phyloP scores from a whole-genome alignment of 2,888 invertebrate species.

The Stomorhina lunata region DNA sequence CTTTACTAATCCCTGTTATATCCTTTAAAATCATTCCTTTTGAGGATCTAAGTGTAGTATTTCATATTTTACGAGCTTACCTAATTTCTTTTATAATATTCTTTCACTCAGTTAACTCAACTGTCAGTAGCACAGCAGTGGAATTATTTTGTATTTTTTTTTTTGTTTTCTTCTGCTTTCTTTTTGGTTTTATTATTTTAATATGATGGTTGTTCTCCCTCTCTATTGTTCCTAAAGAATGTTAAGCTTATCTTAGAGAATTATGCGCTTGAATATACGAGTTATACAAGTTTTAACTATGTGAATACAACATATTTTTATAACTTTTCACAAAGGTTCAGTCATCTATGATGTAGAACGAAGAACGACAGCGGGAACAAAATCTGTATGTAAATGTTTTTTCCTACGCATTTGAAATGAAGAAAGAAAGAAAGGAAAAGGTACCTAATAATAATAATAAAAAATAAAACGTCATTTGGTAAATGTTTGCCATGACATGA shows the following conservation, averaged over 20 bases:
- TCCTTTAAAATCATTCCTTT: too few species aligned
- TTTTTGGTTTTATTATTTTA: not conserved
- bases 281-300: slow-evolving; percentile 2
- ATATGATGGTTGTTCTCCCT: too few species aligned
- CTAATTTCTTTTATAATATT: not conserved
- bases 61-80: too few species aligned
- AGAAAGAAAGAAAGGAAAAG: too few species aligned
- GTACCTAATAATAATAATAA: too few species aligned
- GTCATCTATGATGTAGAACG: slow-evolving; percentile 32
- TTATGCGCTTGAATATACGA: slow-evolving; percentile 7
- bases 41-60: too few species aligned
- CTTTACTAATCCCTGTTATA: too few species aligned
- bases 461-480: too few species aligned
- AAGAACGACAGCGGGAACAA: too few species aligned
- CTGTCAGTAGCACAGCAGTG: not conserved
- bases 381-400: too few species aligned
- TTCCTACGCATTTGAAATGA: too few species aligned
- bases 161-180: not conserved
- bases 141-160: not conserved
- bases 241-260: slow-evolving; percentile 49
- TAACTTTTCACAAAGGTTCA: slow-evolving; percentile 41
- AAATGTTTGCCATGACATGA: too few species aligned
- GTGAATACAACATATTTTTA: slow-evolving; percentile 35
- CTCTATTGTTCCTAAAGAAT: slow-evolving; percentile 37
- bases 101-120: not conserved